These are phyloP conservation scores for Cephus rjabovi DNA, from an alignment of 2,888 invertebrate species.

Conservation along the genomic window DNA sequence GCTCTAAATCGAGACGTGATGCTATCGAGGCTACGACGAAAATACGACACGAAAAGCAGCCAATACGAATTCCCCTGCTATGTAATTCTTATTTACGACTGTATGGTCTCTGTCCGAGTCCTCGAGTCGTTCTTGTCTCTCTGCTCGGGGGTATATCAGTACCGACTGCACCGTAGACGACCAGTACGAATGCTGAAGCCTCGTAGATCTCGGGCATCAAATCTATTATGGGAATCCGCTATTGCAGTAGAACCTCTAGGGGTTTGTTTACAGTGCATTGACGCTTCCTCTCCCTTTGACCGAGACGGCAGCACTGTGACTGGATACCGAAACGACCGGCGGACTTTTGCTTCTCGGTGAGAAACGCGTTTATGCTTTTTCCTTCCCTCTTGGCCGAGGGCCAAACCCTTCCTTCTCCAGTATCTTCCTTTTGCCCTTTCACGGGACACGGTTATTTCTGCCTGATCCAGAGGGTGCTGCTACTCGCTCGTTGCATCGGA, in stretches of 20 bases:
- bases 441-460: neutral
- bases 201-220: neutral
- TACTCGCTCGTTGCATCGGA: neutral
- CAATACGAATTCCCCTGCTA: neutral
- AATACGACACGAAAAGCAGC: neutral
- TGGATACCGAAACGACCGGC: neutral
- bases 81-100: neutral
- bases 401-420: neutral
- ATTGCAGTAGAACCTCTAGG: neutral
- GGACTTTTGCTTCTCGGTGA: neutral
- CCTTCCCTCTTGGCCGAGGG: neutral
- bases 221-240: neutral
- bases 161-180: neutral
- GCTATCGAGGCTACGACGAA: conserved; percentile 3
- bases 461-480: neutral
- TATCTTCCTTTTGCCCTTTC: neutral
- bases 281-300: neutral
- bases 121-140: neutral
- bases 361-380: neutral
- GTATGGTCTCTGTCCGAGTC: neutral
- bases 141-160: neutral
- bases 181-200: neutral
- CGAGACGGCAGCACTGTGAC: neutral
- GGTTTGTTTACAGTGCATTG: neutral
- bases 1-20: conserved; percentile 6